Evolutionary conservation across 37 sponge, comb jelly and placozoan species (phyloP), one percentile per base, ranked within the genome.

Genomic region (Chondrosia reniformis): DNA sequence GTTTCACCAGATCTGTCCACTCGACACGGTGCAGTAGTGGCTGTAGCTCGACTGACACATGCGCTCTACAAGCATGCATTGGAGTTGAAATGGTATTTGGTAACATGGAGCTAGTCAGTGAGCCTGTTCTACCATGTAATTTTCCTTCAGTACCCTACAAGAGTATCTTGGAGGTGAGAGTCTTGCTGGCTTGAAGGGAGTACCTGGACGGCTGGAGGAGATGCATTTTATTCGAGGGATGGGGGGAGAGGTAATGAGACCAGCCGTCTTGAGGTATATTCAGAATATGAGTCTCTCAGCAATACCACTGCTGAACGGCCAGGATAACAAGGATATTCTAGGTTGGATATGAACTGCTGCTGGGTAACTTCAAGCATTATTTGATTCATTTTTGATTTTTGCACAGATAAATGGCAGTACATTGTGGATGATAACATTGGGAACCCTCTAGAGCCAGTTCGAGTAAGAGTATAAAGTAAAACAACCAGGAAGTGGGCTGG

Each of bases 1-100:
- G 73, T 77, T 43, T 67, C 92, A 7, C 34, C 77, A 45, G 97
- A 96, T 79, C 81, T 90, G 33, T 67, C 65, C 62, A 55, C 78
- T n/a, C 80, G 91, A 15, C 97, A 96, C 52, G 97, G 97, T 30
- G 86, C 91, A 40, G 88, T 96, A 32, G 81, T 73, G 58, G 97
- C 87, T 9, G 84, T 93, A 24, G 81, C 85, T 37, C 82, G 89
- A 32, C 30, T 93, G 31, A 27, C 65, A 24, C 37, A 63, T 21
- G 89, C 84, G 4, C 81, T 88, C 5, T 81, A 61, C 45, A 52
- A 74, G 30, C 36, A 36, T 34, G 81, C 78, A 15, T 37, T 9
- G 36, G 36, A 65, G 54, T 33, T 21, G 21, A 12, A 3, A n/a
- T 38, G 44, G 30, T 63, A 59, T 66, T 34, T 33, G 61, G 10